These are phyloP conservation scores for Aplysina aerophoba DNA, from an alignment of 37 sponge, comb jelly and placozoan species.

Conservation along the genomic window DNA sequence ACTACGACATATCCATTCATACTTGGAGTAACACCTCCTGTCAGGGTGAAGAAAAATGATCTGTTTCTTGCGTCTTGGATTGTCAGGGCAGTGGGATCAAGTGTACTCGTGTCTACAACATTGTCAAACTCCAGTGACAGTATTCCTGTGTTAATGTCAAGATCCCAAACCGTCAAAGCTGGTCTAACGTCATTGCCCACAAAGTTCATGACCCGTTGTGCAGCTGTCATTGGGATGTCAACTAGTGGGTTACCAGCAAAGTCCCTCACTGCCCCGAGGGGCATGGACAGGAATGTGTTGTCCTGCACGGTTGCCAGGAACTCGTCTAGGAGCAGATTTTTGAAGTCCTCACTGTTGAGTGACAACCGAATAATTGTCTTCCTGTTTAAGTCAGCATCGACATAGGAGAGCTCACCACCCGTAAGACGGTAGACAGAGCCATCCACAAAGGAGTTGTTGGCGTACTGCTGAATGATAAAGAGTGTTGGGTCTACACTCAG, in stretches of 20 bases:
- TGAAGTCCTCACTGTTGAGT: constrained; percentile 69
- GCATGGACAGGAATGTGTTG: constrained; percentile 57
- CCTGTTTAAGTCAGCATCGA: constrained; percentile 39
- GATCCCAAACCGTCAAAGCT: constrained; percentile 58
- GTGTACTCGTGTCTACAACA: constrained; percentile 69
- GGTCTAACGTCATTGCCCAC: constrained; percentile 54
- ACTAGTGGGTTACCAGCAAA: constrained; percentile 77
- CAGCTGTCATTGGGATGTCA: constrained; percentile 21
- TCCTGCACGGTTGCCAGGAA: constrained; percentile 38
- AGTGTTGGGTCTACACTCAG: constrained; percentile 42
- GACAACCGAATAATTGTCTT: constrained; percentile 38
- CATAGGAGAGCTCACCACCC: constrained; percentile 66
- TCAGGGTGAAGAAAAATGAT: constrained; percentile 37
- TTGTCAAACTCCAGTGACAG: constrained; percentile 81
- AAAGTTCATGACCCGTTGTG: constrained; percentile 26
- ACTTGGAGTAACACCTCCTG: constrained; percentile 53
- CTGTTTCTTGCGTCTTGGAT: constrained; percentile 46
- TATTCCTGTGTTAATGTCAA: constrained; percentile 74
- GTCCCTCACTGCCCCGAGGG: constrained; percentile 56
- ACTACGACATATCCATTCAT: constrained; percentile 59
- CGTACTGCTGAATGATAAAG: constrained; percentile 61
- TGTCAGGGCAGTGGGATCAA: constrained; percentile 56
- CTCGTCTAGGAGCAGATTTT: constrained; percentile 47
- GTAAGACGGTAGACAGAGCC: constrained; percentile 49
- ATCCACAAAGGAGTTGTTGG: neutral